Base-by-base conservation (phyloP, 1,140 invertebrate species). In the Rhopalosiphum padi region DNA sequence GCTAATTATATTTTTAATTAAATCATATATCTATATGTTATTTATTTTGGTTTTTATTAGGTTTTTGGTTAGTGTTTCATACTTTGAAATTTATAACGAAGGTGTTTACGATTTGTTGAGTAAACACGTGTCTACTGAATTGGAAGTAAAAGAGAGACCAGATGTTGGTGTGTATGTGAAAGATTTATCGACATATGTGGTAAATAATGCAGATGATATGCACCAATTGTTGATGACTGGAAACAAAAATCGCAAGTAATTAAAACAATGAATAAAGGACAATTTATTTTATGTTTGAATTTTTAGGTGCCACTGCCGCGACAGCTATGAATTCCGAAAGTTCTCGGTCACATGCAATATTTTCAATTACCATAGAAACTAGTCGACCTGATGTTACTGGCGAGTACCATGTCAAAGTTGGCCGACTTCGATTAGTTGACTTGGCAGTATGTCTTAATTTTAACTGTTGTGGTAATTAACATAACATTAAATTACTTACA, bases 251-350 rank as follows among this genome's bases (percentile, higher is more conserved):
- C 96, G 98, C 95, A 95, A 95, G 95, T 91, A 46, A 21, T n/a
- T 35, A 25, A 22, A 91, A 53, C 6, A 83, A 51, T 83, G 37
- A 46, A 82, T 88, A 94, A 82, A 77, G 23, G 35, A 93, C 18
- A 82, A n/a, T 53, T 93, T 46, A 46, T 87, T 86, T 94, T 0
- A 35, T 37, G 2, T 91, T 30, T 87, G 0, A 41, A 41, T 94
- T 94, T 90, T 85, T 90, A 96, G 96, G 97, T 93, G 96, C 96
- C 93, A 96, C 97, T 82, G 97, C 97, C 22, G 96, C 97, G 35
- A 98, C 98, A 23, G 97, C 98, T 94, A 98, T 99, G 98, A 99
- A 99, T 95, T 96, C 96, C 35, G 97, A 97, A 94, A 98, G 97
- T 95, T 98, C 97, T 3, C 96, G 98, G 94, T 98, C 98, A 8